phyloP scores from a whole-genome alignment of 2,888 invertebrate genomes.

The Parapristionchus giblindavisi region DNA sequence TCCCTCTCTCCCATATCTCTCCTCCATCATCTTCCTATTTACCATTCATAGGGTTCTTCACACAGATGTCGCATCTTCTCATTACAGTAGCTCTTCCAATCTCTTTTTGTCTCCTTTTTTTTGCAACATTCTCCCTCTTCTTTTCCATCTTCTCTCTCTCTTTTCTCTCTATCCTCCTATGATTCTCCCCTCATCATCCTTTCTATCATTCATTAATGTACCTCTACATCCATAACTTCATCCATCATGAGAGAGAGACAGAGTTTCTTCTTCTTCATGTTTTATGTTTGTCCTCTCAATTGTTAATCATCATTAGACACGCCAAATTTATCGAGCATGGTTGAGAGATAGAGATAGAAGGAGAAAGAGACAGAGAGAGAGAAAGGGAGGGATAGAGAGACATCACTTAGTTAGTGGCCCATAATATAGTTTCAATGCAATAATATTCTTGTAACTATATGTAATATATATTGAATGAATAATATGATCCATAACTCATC shows the following conservation, averaged over 20 bases:
- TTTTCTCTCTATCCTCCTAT: constrained; percentile 12
- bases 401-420: too few relatives aligned
- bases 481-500: neutral
- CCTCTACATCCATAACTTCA: neutral
- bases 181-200: constrained; percentile 10
- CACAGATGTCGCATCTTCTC: neutral
- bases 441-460: neutral
- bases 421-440: neutral
- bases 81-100: neutral
- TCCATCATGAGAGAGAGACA: constrained; percentile 17
- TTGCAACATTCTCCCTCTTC: constrained; percentile 2
- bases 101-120: constrained; percentile 8
- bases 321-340: neutral
- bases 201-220: constrained; percentile 17
- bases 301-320: constrained; percentile 29
- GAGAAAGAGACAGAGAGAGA: neutral
- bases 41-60: constrained; percentile 20
- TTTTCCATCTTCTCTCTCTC: constrained; percentile 20
- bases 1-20: neutral
- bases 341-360: neutral
- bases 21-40: constrained; percentile 16
- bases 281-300: neutral
- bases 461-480: neutral
- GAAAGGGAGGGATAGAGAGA: neutral
- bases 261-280: constrained; percentile 12